These are phyloP conservation scores for Alexandromys fortis DNA, from an alignment of 2,113 vertebrate species.

Conservation along the genomic window DNA sequence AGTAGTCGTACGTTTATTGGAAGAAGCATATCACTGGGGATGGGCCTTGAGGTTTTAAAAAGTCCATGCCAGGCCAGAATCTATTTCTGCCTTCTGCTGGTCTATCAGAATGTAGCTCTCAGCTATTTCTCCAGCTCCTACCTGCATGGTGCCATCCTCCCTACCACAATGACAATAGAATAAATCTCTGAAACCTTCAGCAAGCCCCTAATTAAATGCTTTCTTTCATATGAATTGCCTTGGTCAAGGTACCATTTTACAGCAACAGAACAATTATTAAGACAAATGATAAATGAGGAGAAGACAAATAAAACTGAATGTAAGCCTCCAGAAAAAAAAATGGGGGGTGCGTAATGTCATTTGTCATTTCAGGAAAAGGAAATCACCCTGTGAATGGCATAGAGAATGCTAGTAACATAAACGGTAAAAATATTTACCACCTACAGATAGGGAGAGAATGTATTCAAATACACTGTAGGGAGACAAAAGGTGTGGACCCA, in stretches of 20 bases:
- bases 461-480: background rate
- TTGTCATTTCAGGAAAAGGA: background rate
- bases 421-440: background rate
- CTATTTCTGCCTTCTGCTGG: background rate
- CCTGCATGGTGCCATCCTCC: background rate
- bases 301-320: conserved; percentile 1
- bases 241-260: background rate
- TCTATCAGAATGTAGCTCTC: background rate
- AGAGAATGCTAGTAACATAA: background rate
- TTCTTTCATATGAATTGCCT: background rate
- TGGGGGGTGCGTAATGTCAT: background rate
- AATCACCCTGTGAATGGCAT: background rate
- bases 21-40: background rate
- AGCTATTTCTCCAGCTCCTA: background rate
- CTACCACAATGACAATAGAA: background rate
- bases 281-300: background rate
- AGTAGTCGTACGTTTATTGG: background rate
- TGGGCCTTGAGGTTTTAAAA: background rate
- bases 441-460: background rate
- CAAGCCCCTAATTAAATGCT: background rate
- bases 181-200: background rate
- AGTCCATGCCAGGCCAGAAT: background rate
- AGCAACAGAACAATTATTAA: background rate
- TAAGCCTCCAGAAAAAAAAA: background rate
- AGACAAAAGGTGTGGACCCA: background rate